Evolutionary conservation across 2,113 vertebrate genomes (phyloP).

Genomic region (Nycticorax nycticorax): DNA sequence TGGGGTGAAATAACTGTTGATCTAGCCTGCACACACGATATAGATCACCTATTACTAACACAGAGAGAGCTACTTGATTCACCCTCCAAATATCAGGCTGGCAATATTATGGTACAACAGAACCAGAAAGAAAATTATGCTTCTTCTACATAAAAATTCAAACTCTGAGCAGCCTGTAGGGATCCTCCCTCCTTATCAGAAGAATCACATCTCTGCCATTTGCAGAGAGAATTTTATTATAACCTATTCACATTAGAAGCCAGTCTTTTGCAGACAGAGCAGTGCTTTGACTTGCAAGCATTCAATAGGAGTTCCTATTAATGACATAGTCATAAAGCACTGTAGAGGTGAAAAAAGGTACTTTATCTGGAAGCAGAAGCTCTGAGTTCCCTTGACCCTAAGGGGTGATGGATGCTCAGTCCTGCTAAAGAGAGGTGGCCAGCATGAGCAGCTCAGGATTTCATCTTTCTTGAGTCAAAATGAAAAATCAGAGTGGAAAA

Average conservation of each 20-base stretch:
- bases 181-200: not conserved
- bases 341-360: not conserved
- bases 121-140: not conserved
- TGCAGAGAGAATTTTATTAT: not conserved
- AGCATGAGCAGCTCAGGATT: not conserved
- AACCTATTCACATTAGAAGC: not conserved
- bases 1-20: not conserved
- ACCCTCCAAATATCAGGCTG: not conserved
- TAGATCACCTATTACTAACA: not conserved
- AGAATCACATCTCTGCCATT: not conserved
- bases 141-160: not conserved
- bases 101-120: rapidly evolving
- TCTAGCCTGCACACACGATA: not conserved
- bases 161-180: not conserved
- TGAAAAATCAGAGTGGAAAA: not conserved
- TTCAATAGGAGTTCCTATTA: not conserved
- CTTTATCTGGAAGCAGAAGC: not conserved
- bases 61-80: not conserved
- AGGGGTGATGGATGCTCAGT: not conserved
- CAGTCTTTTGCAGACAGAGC: not conserved
- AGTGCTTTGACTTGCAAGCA: not conserved
- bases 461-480: not conserved
- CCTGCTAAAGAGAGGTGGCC: not conserved
- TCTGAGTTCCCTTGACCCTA: not conserved
- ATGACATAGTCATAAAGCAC: not conserved